phyloP scores from a whole-genome alignment of 1,140 invertebrate species.

The Bombus waltoni region DNA sequence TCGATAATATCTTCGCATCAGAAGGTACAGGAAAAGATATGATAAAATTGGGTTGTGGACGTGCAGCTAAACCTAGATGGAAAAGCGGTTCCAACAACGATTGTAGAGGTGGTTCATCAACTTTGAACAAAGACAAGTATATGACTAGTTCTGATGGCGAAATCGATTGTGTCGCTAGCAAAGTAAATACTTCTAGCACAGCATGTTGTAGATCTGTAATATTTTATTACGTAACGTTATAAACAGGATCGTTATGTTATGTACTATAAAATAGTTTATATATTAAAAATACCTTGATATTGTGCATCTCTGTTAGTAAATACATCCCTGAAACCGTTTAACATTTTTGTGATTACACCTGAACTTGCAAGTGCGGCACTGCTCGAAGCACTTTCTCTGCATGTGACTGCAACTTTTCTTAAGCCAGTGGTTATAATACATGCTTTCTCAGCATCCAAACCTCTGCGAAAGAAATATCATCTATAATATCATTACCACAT shows the following conservation, averaged over 20 bases:
- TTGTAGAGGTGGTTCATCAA: conserved; percentile 81
- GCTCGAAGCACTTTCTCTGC: conserved; percentile 80
- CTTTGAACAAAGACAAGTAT: conserved; percentile 84
- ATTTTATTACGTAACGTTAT: conserved; percentile 10
- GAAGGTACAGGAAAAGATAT: conserved; percentile 83
- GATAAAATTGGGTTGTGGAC: conserved; percentile 84
- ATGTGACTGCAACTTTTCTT: conserved; percentile 76
- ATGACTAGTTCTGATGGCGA: conserved; percentile 82
- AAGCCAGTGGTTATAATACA: conserved; percentile 75
- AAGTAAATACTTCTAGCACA: conserved; percentile 84
- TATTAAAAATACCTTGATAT: conserved; percentile 68
- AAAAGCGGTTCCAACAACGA: conserved; percentile 83
- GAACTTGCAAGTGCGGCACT: conserved; percentile 79
- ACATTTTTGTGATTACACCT: conserved; percentile 77
- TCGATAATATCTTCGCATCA: conserved; percentile 33
- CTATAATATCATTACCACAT: background rate
- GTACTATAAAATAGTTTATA: background rate
- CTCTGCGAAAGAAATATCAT: conserved; percentile 58
- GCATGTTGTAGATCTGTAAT: conserved; percentile 84
- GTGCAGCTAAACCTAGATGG: conserved; percentile 80
- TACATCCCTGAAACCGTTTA: conserved; percentile 78
- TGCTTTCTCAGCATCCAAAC: conserved; percentile 74
- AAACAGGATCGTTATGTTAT: background rate
- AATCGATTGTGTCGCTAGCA: conserved; percentile 84
- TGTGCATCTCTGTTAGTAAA: conserved; percentile 71